These are phyloP conservation scores for Galbula dea DNA, from an alignment of 2,113 vertebrate genomes.

Conservation along the genomic window DNA sequence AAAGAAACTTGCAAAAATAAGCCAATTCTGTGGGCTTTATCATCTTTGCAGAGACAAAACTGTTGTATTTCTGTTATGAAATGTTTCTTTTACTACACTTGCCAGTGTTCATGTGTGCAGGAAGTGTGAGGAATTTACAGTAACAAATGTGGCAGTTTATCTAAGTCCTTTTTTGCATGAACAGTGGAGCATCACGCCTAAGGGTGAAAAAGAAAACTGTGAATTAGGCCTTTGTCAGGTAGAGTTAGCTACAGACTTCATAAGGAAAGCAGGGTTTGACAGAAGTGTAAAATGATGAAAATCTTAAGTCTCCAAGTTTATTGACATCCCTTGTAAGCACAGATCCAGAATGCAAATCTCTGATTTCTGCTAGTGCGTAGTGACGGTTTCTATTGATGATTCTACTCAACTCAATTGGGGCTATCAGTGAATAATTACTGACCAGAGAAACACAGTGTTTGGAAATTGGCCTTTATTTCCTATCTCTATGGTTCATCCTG, in stretches of 20 bases:
- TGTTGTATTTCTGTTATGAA: not conserved
- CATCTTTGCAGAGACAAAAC: not conserved
- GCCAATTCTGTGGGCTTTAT: not conserved
- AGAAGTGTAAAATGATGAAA: not conserved
- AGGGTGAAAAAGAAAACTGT: not conserved
- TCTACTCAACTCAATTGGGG: not conserved
- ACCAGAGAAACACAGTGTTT: not conserved
- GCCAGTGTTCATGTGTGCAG: not conserved
- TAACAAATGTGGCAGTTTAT: constrained; percentile 10
- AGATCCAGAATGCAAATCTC: not conserved
- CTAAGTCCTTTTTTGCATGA: not conserved
- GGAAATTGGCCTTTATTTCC: not conserved
- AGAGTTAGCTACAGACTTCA: not conserved
- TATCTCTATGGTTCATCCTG: not conserved
- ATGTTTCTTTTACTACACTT: not conserved
- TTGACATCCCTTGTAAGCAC: not conserved
- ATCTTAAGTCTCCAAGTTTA: not conserved
- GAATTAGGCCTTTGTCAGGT: constrained; percentile 33
- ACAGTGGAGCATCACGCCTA: not conserved
- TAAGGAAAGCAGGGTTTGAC: not conserved
- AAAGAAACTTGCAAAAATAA: not conserved
- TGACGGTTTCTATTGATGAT: not conserved
- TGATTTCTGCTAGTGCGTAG: not conserved
- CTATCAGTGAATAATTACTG: not conserved
- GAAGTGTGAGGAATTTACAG: not conserved